These are phyloP conservation scores for Drosophila emarginata DNA, from an alignment of 2,888 invertebrate genomes.

Conservation along the genomic window DNA sequence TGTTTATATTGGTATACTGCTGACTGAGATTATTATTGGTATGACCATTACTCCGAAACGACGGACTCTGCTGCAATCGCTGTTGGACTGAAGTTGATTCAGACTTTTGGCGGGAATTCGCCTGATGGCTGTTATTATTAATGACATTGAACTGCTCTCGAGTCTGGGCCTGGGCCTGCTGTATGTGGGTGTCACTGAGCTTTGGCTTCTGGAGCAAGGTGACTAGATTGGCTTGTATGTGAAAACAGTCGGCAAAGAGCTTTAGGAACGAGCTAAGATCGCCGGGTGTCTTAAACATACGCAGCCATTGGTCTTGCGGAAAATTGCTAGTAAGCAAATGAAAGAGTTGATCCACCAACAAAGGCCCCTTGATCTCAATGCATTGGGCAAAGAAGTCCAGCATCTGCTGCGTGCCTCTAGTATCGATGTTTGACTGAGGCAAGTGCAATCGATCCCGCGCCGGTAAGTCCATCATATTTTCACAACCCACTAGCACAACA, in stretches of 20 bases:
- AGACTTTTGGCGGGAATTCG: conserved; percentile 13
- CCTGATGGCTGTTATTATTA: conserved; percentile 72
- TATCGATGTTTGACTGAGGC: conserved; percentile 91
- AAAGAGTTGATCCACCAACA: conserved; percentile 93
- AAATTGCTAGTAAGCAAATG: conserved; percentile 90
- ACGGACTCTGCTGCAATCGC: conserved; percentile 77
- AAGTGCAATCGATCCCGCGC: conserved; percentile 87
- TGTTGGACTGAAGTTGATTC: conserved; percentile 73
- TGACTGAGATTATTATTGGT: conserved; percentile 35
- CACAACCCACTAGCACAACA: conserved; percentile 90
- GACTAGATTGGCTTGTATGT: conserved; percentile 95
- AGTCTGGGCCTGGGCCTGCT: conserved; percentile 81
- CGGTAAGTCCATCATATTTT: conserved; percentile 86
- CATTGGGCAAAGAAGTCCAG: conserved; percentile 92
- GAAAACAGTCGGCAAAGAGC: conserved; percentile 96
- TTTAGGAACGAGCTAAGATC: conserved; percentile 95
- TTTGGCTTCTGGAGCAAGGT: conserved; percentile 91
- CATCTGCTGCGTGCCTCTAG: conserved; percentile 91
- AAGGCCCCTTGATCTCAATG: conserved; percentile 91
- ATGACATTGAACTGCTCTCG: conserved; percentile 81
- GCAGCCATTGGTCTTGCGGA: conserved; percentile 90
- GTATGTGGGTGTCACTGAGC: conserved; percentile 84
- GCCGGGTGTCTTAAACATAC: conserved; percentile 94
- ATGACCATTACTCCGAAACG: conserved; percentile 69
- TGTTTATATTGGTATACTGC: conserved; percentile 46